Evolutionary conservation across 2,113 vertebrate species (phyloP).

Genomic region (Sigmodon hispidus): DNA sequence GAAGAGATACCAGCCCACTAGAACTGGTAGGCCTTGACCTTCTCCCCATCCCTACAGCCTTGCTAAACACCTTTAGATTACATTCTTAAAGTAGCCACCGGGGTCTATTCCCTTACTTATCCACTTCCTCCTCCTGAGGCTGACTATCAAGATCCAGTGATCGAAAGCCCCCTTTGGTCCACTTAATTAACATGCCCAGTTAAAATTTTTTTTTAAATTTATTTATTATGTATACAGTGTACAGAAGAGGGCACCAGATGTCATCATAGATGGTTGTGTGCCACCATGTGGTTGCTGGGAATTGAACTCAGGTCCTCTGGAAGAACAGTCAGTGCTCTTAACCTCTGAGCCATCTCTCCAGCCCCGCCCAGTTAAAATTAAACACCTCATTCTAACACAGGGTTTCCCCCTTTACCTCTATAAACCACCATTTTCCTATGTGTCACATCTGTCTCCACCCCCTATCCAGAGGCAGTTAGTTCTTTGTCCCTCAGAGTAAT

Average conservation of each 20-base stretch:
- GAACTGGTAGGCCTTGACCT: not conserved
- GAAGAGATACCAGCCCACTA: not conserved
- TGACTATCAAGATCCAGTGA: not conserved
- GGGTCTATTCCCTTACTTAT: not conserved
- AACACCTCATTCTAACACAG: not conserved
- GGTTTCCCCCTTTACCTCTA: not conserved
- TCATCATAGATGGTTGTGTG: too few relatives aligned
- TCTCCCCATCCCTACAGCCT: not conserved
- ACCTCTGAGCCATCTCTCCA: too few relatives aligned
- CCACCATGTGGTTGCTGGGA: too few relatives aligned
- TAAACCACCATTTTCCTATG: not conserved
- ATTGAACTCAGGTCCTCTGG: too few relatives aligned
- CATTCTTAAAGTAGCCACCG: not conserved
- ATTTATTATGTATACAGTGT: too few relatives aligned
- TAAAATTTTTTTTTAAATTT: too few relatives aligned
- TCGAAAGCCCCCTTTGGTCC: not conserved
- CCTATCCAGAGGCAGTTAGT: too few relatives aligned
- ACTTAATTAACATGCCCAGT: not conserved
- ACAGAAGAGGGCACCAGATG: too few relatives aligned
- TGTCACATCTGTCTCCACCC: not conserved
- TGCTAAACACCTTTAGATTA: not conserved
- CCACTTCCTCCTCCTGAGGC: not conserved
- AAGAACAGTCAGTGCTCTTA: too few relatives aligned
- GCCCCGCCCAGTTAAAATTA: not conserved
- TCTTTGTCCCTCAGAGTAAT: too few relatives aligned